Percentiles rank a stretch among this genome's conserved stretches.
Evolutionary conservation across 1,140 invertebrate genomes (phyloP).

Genomic region (Conopomorpha cramerella): DNA sequence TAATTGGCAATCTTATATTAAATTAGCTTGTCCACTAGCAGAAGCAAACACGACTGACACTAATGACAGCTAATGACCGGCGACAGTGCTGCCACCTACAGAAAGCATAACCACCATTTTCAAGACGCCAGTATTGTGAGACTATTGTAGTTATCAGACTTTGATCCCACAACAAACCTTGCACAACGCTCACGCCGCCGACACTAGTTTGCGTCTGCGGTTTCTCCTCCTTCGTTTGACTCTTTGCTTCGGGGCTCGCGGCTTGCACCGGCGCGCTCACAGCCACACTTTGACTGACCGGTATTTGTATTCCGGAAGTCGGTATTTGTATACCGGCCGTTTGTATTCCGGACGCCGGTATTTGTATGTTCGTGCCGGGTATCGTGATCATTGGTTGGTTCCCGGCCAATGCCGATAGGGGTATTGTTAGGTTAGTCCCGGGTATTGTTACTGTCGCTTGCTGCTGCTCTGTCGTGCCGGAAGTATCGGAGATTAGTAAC

Average conservation of each 20-base stretch:
- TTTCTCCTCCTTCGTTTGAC: not conserved
- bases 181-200: no score
- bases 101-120: no score
- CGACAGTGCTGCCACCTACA: no score
- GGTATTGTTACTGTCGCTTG: constrained; percentile 62
- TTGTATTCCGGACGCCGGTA: constrained; percentile 27
- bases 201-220: no score
- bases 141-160: no score
- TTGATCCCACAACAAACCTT: no score
- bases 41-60: no score
- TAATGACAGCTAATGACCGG: no score
- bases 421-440: constrained; percentile 65
- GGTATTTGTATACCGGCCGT: not conserved
- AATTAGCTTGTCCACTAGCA: no score
- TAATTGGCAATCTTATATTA: no score
- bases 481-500: constrained; percentile 40
- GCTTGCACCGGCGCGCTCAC: constrained; percentile 18
- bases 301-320: constrained; percentile 9
- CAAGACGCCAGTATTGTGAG: no score
- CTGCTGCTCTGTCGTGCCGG: constrained; percentile 25
- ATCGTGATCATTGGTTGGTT: constrained; percentile 50
- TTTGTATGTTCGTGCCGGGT: constrained; percentile 57
- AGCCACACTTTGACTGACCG: constrained; percentile 24
- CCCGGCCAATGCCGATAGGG: constrained; percentile 34
- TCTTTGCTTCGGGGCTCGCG: constrained; percentile 5